These are phyloP conservation scores for Ochropleura leucogaster DNA, from an alignment of 2,888 invertebrate genomes.

Conservation along the genomic window DNA sequence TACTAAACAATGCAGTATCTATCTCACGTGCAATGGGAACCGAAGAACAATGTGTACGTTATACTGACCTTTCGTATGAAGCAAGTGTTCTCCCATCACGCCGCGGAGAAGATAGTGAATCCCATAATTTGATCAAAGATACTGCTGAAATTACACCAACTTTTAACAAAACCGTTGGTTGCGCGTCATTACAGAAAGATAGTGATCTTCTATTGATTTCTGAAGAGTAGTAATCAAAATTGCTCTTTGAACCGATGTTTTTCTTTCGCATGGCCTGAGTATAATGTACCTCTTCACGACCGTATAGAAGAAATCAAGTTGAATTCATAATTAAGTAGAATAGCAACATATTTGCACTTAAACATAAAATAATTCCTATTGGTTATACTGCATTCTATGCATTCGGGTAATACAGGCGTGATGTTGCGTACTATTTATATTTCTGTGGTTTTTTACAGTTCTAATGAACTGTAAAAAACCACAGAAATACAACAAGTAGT, in stretches of 20 bases:
- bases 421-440: too few relatives aligned
- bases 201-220: constrained; percentile 12
- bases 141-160: constrained; percentile 45
- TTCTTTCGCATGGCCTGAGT: not conserved
- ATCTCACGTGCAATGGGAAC: constrained; percentile 60
- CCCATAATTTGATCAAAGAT: constrained; percentile 57
- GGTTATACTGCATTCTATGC: too few relatives aligned
- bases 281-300: not conserved
- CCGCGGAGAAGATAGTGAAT: constrained; percentile 27
- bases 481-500: too few relatives aligned
- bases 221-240: not conserved
- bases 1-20: constrained; percentile 48
- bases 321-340: too few relatives aligned
- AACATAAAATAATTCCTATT: too few relatives aligned
- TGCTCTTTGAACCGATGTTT: not conserved
- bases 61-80: constrained; percentile 57
- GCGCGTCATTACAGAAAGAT: constrained; percentile 18
- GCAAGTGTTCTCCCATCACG: constrained; percentile 55
- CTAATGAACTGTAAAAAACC: too few relatives aligned
- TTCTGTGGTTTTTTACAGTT: too few relatives aligned
- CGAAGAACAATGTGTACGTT: constrained; percentile 52
- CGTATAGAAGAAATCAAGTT: not conserved
- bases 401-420: too few relatives aligned
- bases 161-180: constrained; percentile 41
- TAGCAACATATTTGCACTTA: too few relatives aligned